Evolutionary conservation across 2,888 invertebrate genomes (phyloP).

Genomic region (Cephus runcator): DNA sequence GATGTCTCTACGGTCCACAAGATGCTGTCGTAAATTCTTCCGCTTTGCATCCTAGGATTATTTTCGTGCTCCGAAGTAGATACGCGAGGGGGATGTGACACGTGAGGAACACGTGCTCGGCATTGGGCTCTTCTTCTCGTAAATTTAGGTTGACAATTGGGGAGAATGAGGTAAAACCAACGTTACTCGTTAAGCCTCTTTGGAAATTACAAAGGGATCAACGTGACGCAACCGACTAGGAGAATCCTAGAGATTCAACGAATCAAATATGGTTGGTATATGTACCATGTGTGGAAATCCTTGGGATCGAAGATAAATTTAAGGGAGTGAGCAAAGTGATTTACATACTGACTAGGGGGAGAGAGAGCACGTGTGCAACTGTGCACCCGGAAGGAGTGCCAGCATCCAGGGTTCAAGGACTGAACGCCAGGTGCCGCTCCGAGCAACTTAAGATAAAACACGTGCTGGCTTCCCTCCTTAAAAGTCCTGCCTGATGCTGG

Average conservation of each 20-base stretch:
- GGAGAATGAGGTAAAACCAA: background rate
- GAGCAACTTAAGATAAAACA: conserved; percentile 51
- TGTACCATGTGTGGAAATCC: background rate
- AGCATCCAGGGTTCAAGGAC: conserved; percentile 48
- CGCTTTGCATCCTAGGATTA: background rate
- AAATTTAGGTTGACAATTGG: background rate
- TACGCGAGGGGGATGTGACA: background rate
- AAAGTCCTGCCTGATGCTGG: background rate
- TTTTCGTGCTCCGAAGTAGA: background rate
- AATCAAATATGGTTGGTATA: background rate
- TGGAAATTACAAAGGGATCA: background rate
- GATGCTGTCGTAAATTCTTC: background rate
- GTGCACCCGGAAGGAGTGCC: conserved; percentile 15
- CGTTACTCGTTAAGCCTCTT: background rate
- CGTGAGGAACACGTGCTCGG: background rate
- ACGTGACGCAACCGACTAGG: background rate
- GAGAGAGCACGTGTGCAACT: conserved; percentile 30
- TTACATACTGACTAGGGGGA: conserved; percentile 59
- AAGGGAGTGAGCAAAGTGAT: conserved; percentile 34
- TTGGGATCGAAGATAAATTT: conserved; percentile 13
- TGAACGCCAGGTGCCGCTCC: conserved; percentile 60
- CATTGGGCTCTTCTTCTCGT: background rate
- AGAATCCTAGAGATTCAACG: background rate
- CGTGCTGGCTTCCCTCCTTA: conserved; percentile 42
- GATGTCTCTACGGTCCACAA: background rate